Evolutionary conservation across 1,140 invertebrate genomes (phyloP), one percentile per base, ranked within the genome.

Genomic region (Apis florea): DNA sequence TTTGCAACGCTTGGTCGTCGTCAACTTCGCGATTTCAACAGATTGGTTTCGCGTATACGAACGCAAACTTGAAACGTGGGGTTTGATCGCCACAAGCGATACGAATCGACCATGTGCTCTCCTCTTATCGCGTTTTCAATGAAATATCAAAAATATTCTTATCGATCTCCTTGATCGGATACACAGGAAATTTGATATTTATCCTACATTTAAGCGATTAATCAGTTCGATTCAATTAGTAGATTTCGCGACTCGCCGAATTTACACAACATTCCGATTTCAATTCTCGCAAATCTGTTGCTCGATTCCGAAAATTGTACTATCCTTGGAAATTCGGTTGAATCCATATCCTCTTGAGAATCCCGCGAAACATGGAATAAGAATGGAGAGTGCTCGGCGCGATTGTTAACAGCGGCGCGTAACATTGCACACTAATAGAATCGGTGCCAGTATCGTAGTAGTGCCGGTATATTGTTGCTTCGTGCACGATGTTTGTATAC

Each of bases 331-430:
- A 26, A 26, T 40, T 40, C 17, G 12, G 13, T 54, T 21, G 10
- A 5, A 13, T 24, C 17, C 54, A 58, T 21, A 10, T 58, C 19
- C 21, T 21, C 1, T 8, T 6, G 9, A 8, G 56, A 58, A 21
- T 1, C 3, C 56, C 19, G 11, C 19, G 6, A 21, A 40, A 12
- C 12, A 5, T 21, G 21, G 64, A 12, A 8, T 31, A 31, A 26
- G 10, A 26, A 17, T 21, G 19, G 53, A 26, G 54, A n/a, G 47
- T 59, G 49, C 84, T 77, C 76, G 47, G 47, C 9, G 24, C 19
- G 79, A 72, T 82, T 21, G 31, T 79, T 63, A 64, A 63, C 80
- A 59, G 19, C 26, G 15, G 12, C 64, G n/a, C 54, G 66, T 85
- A 75, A 51, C 83, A 61, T 85, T 47, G 69, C 61, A 69, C 11